Conservation (phyloP, 2,888 invertebrate genomes). For the Barypeithes pellucidus region DNA sequence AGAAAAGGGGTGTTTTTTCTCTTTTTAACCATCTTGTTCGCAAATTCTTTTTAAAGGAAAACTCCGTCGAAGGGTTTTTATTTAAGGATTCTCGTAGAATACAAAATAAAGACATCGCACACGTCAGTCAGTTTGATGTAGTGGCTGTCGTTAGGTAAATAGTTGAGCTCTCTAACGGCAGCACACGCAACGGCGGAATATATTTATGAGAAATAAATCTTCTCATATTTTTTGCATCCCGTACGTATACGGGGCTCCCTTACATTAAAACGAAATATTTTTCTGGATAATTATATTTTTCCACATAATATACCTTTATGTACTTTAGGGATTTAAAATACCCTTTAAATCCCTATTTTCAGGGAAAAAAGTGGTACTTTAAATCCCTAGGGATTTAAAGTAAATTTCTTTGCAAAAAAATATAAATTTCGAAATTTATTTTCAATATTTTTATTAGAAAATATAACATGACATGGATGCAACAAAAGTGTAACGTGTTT, state of each 20-base stretch:
- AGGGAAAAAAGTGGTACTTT: too few relatives aligned
- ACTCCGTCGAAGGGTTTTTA: conserved; percentile 44
- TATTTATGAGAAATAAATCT: conserved; percentile 44
- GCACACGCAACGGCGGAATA: conserved; percentile 47
- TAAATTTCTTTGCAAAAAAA: too few relatives aligned
- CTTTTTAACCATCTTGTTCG: not conserved
- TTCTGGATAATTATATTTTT: too few relatives aligned
- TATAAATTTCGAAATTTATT: too few relatives aligned
- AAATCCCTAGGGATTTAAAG: too few relatives aligned
- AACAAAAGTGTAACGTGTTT: too few relatives aligned
- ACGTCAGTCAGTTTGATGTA: conserved; percentile 54
- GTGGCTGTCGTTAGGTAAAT: conserved; percentile 51
- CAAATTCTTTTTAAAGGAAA: conserved; percentile 6
- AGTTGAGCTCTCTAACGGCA: conserved; percentile 44
- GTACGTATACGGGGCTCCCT: not conserved
- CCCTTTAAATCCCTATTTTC: too few relatives aligned
- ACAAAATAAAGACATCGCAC: conserved; percentile 52
- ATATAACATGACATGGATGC: too few relatives aligned
- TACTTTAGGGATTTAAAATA: too few relatives aligned
- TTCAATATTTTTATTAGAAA: too few relatives aligned
- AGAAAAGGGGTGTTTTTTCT: not conserved
- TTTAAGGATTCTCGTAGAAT: conserved; percentile 47
- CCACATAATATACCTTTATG: too few relatives aligned
- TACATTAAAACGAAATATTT: too few relatives aligned
- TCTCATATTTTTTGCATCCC: conserved; percentile 13